Evolutionary conservation across 2,113 vertebrate genomes (phyloP).

Genomic region (Tretioscincus oriximinensis): DNA sequence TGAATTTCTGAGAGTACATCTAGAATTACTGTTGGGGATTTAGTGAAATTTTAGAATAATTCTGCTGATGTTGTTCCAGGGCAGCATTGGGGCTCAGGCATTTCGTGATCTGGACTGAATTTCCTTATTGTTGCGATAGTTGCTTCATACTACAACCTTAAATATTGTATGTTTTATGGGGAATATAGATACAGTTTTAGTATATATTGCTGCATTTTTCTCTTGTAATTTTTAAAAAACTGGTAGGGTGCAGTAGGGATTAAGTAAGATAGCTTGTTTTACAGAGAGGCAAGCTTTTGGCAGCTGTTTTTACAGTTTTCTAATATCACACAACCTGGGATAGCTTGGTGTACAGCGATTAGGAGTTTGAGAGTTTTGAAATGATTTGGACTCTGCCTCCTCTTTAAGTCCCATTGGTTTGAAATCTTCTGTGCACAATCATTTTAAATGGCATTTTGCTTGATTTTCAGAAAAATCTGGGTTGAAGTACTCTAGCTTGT

Average conservation of each 20-base stretch:
- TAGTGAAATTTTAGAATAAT: too few species aligned
- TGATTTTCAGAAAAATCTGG: not conserved
- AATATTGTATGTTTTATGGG: too few species aligned
- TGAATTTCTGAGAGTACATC: too few species aligned
- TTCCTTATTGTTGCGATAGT: too few species aligned
- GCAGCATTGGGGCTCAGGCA: too few species aligned
- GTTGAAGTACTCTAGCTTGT: rapidly evolving
- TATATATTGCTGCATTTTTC: not conserved
- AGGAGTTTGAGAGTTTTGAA: not conserved
- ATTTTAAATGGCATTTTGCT: not conserved
- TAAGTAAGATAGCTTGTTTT: not conserved
- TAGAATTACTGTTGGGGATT: too few species aligned
- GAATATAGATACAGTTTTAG: too few species aligned
- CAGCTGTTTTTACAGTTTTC: not conserved
- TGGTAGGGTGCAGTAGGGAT: not conserved
- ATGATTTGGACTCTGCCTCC: not conserved
- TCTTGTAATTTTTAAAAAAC: not conserved
- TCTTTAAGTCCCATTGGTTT: not conserved
- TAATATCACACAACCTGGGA: not conserved
- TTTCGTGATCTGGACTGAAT: too few species aligned
- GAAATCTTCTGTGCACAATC: not conserved
- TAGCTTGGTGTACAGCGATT: not conserved
- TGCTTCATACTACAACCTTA: too few species aligned
- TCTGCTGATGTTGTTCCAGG: too few species aligned
- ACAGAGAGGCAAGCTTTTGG: not conserved